These are phyloP conservation scores for Stictocephala bisonia DNA, from an alignment of 2,888 invertebrate species.

Conservation along the genomic window DNA sequence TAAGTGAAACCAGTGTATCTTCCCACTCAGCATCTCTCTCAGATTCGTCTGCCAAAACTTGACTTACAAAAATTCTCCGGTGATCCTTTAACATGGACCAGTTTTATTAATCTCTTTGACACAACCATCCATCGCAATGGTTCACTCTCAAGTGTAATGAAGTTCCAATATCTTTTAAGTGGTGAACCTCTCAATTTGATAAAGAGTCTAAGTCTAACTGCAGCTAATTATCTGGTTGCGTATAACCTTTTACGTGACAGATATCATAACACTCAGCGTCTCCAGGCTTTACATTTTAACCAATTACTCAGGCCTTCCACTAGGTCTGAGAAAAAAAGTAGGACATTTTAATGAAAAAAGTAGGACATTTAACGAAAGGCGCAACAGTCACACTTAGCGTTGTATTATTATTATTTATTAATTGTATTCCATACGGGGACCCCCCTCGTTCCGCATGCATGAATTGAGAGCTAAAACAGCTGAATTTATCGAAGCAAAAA, in stretches of 20 bases:
- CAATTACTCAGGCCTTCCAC: too few relatives aligned
- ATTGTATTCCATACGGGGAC: too few relatives aligned
- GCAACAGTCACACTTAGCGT: too few relatives aligned
- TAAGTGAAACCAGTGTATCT: neutral
- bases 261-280: neutral
- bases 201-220: neutral
- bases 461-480: too few relatives aligned
- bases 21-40: neutral
- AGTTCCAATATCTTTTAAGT: constrained; percentile 2
- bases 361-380: too few relatives aligned
- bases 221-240: neutral
- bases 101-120: constrained; percentile 9
- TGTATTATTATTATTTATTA: too few relatives aligned
- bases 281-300: neutral
- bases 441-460: too few relatives aligned
- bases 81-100: too few relatives aligned
- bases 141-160: neutral
- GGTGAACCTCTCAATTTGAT: neutral
- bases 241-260: neutral
- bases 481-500: too few relatives aligned
- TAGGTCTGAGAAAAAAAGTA: too few relatives aligned
- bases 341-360: too few relatives aligned
- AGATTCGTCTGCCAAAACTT: neutral
- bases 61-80: constrained; percentile 7
- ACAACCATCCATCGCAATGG: neutral